phyloP scores from a whole-genome alignment of 2,888 invertebrate species.

The Drosophila diplacantha region DNA sequence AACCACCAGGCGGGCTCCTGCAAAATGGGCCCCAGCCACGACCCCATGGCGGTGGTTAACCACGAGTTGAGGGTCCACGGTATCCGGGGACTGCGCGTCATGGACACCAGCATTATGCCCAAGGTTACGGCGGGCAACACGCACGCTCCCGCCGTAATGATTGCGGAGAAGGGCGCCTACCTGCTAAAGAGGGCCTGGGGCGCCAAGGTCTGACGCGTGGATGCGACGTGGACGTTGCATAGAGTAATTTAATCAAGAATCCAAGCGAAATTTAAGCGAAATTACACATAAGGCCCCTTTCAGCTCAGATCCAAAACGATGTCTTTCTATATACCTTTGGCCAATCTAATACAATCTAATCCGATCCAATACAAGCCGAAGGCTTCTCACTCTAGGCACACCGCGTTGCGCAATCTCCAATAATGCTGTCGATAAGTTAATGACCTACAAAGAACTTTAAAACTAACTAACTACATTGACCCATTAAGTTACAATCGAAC shows the following conservation, averaged over 20 bases:
- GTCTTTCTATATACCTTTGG: slow-evolving; percentile 16
- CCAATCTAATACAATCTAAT: background rate
- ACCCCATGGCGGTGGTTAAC: slow-evolving; percentile 87
- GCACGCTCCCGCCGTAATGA: slow-evolving; percentile 88
- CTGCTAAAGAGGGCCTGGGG: slow-evolving; percentile 77
- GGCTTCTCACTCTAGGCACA: slow-evolving; percentile 57
- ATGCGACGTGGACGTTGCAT: slow-evolving; percentile 76
- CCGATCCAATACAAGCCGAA: slow-evolving; percentile 6
- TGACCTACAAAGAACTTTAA: slow-evolving; percentile 36
- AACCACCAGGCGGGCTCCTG: slow-evolving; percentile 90
- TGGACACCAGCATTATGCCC: slow-evolving; percentile 89
- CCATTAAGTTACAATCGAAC: slow-evolving; percentile 18
- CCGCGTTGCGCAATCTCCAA: slow-evolving; percentile 63
- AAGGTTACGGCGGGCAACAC: slow-evolving; percentile 87
- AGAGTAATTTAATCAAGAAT: slow-evolving; percentile 74
- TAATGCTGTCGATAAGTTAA: slow-evolving; percentile 49
- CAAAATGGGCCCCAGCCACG: slow-evolving; percentile 87
- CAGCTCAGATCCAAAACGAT: slow-evolving; percentile 32
- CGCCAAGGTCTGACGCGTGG: slow-evolving; percentile 75
- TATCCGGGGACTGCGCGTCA: slow-evolving; percentile 83
- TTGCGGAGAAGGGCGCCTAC: slow-evolving; percentile 84
- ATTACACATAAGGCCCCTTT: slow-evolving; percentile 52
- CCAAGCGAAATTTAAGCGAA: slow-evolving; percentile 48
- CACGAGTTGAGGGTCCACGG: slow-evolving; percentile 82
- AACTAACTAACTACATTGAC: slow-evolving; percentile 45